phyloP scores from a whole-genome alignment of 2,888 invertebrate genomes.

The Synergus umbraculus region DNA sequence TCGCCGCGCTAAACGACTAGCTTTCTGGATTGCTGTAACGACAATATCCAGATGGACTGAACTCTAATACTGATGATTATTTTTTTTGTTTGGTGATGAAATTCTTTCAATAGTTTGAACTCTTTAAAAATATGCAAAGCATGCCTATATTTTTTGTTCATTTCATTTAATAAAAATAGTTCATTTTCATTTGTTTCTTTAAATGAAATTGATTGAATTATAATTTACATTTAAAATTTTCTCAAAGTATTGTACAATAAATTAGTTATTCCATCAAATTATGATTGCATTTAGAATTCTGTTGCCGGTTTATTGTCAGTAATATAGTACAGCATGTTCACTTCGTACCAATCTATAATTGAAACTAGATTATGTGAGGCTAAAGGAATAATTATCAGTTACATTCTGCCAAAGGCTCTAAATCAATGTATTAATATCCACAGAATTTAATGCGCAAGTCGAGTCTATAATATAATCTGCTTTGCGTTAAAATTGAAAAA shows the following conservation, averaged over 20 bases:
- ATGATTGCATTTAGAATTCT: background rate
- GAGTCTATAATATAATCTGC: background rate
- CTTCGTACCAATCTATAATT: background rate
- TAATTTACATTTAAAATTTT: too few species aligned
- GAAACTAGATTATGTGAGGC: conserved; percentile 21
- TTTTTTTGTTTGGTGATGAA: background rate
- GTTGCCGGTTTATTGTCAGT: conserved; percentile 5
- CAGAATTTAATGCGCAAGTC: background rate
- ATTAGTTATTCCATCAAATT: background rate
- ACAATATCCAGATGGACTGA: conserved; percentile 40
- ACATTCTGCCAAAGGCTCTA: background rate
- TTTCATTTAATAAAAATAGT: too few species aligned
- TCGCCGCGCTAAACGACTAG: conserved; percentile 61
- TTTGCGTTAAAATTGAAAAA: background rate
- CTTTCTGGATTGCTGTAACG: conserved; percentile 51
- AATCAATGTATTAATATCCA: conserved; percentile 12
- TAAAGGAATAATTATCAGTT: conserved; percentile 33
- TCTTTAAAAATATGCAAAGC: too few species aligned
- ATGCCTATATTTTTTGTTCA: too few species aligned
- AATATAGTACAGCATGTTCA: background rate
- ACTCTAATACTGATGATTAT: conserved; percentile 38
- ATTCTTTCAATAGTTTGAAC: too few species aligned
- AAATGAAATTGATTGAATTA: too few species aligned
- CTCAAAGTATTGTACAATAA: background rate
- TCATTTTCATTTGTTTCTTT: too few species aligned